phyloP scores from a whole-genome alignment of 2,113 vertebrate genomes.

The Chloebia gouldiae region DNA sequence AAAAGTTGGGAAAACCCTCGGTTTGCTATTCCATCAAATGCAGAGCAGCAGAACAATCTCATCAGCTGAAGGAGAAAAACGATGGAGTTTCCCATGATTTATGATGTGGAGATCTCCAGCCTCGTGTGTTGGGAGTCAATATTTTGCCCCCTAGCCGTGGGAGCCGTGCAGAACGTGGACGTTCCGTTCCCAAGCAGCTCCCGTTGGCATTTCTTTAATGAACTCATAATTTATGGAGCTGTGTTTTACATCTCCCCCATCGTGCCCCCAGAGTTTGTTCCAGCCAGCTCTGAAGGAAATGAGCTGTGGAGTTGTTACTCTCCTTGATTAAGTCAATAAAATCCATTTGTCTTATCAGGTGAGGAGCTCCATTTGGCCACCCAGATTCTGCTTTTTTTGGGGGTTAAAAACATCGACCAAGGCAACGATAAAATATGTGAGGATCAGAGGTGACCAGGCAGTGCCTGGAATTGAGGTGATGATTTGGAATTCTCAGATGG shows the following conservation, averaged over 20 bases:
- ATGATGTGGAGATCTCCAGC: background rate
- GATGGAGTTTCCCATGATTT: background rate
- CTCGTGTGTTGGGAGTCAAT: background rate
- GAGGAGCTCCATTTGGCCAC: background rate
- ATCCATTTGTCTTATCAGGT: slow-evolving; percentile 27
- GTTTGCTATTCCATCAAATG: background rate
- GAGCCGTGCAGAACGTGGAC: background rate
- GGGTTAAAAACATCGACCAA: background rate
- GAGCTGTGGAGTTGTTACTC: slow-evolving; percentile 32
- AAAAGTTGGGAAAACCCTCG: background rate
- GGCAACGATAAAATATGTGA: background rate
- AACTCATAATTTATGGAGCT: slow-evolving; percentile 33
- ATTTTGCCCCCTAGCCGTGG: background rate
- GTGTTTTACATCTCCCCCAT: slow-evolving; percentile 2
- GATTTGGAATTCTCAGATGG: background rate
- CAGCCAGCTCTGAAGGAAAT: background rate
- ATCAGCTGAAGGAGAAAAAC: background rate
- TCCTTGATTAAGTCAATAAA: slow-evolving; percentile 43
- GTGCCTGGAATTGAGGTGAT: background rate
- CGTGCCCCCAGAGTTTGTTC: background rate
- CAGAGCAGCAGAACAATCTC: background rate
- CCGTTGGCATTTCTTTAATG: slow-evolving; percentile 37
- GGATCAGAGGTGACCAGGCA: background rate
- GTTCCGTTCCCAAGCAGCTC: background rate
- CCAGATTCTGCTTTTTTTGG: background rate